Evolutionary conservation across 1,140 invertebrate species (phyloP), one percentile per base, ranked within the genome.

Genomic region (Cecropterus lyciades): DNA sequence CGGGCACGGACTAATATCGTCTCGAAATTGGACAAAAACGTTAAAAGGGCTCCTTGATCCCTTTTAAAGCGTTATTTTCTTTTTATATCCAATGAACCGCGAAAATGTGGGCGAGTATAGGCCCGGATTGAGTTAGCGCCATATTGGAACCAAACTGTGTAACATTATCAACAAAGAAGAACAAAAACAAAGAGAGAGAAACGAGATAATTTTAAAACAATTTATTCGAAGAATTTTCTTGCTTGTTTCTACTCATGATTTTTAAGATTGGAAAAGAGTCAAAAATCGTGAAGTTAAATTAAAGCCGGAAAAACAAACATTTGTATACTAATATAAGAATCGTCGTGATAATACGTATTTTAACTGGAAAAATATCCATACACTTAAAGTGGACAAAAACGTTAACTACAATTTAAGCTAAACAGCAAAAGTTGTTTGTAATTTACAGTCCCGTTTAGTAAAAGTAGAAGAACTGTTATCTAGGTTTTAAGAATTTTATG

Each of bases 61-160:
- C 81, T 82, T 82, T 85, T 83, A 89, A 89, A 89, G 72, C 65
- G 75, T 66, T 82, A 82, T 89, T 87, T 87, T 85, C 84, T 86
- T 87, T 86, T 89, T 86, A 83, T 84, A 84, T 80, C 75, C 80
- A 79, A 81, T 84, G 86, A 86, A 87, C 80, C 77, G 85, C 74
- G 83, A 85, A 85, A 88, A 84, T 86, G 82, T 82, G 80, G 82
- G 80, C 72, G 76, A 81, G 68, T 79, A 72, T 81, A 79, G 79
- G 64, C 59, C 65, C 67, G 62, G 73, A 86, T 86, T 79, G 83
- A 84, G 77, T 84, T 85, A 85, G 73, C 79, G 73, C 72, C 72
- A 73, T 75, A 76, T 79, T 77, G 67, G 62, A 75, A 62, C 30
- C 70, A 70, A 73, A 73, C 73, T 73, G 72, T 53, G 70, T 72